A percentile compares a stretch with the other conserved stretches of the same genome.
These are phyloP conservation scores for Phyto melanocephala DNA, from an alignment of 2,888 invertebrate species.

Conservation along the genomic window DNA sequence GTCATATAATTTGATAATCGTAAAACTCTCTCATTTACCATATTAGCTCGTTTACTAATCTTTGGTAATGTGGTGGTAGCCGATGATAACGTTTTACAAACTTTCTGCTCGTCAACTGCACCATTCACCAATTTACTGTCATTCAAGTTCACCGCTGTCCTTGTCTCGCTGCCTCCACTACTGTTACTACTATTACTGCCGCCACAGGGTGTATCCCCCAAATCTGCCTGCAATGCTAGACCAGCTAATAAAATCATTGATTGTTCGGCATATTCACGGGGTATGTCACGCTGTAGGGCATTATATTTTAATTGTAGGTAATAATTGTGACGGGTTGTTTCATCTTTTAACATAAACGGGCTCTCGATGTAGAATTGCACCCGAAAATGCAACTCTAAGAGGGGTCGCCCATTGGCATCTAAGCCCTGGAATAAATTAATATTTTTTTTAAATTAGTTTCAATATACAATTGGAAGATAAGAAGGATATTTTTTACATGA, in stretches of 20 bases:
- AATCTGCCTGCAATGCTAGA: conserved; percentile 94
- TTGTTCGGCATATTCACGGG: conserved; percentile 80
- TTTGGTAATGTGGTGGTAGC: conserved; percentile 74
- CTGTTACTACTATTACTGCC: conserved; percentile 55
- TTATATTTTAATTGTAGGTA: conserved; percentile 97
- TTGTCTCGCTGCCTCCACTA: conserved; percentile 44
- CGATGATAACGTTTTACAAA: conserved; percentile 26
- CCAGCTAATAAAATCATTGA: conserved; percentile 90
- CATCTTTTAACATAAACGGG: conserved; percentile 93
- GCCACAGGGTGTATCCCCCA: conserved; percentile 85
- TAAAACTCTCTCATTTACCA: conserved; percentile 73
- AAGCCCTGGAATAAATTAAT: conserved; percentile 82
- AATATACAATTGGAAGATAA: not conserved
- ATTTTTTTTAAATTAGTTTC: not conserved
- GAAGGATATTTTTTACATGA: conserved; percentile 81
- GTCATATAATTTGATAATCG: conserved; percentile 72
- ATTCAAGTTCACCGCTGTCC: conserved; percentile 1
- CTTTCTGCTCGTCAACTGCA: conserved; percentile 7
- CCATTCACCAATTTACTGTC: conserved; percentile 17
- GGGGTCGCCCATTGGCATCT: conserved; percentile 93
- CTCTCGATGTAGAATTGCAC: conserved; percentile 97
- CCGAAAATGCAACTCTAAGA: conserved; percentile 92
- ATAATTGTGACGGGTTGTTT: conserved; percentile 94
- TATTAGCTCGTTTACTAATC: conserved; percentile 72
- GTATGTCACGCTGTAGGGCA: conserved; percentile 84